phyloP scores from a whole-genome alignment of 2,888 invertebrate genomes.

The Auanema freiburgensis region DNA sequence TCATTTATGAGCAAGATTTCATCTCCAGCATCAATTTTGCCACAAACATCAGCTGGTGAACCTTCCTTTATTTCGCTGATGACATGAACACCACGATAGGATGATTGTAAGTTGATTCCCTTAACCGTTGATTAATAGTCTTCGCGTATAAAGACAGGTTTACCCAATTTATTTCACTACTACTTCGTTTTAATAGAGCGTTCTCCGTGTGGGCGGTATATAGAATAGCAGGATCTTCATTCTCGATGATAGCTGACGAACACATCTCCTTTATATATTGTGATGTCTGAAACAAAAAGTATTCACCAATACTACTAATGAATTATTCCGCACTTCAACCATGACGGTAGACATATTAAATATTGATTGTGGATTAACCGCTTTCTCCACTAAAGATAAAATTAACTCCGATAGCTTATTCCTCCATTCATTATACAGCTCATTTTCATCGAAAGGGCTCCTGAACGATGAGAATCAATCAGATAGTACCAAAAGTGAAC shows the following conservation, averaged over 20 bases:
- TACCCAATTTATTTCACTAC: slow-evolving; percentile 39
- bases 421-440: slow-evolving; percentile 75
- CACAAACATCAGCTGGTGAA: slow-evolving; percentile 87
- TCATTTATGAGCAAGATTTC: slow-evolving; percentile 87
- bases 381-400: slow-evolving; percentile 36
- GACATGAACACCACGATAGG: slow-evolving; percentile 77
- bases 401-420: slow-evolving; percentile 62
- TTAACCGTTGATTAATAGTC: slow-evolving; percentile 56
- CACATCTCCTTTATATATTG: slow-evolving; percentile 77
- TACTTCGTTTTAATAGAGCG: slow-evolving; percentile 74
- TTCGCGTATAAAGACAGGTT: slow-evolving; percentile 24
- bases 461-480: slow-evolving; percentile 64
- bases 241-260: slow-evolving; percentile 80
- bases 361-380: slow-evolving; percentile 9
- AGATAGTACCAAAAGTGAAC: slow-evolving; percentile 7
- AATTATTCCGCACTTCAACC: too few species aligned
- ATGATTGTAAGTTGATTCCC: slow-evolving; percentile 87
- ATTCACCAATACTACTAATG: too few species aligned
- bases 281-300: slow-evolving; percentile 70
- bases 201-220: slow-evolving; percentile 88
- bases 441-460: slow-evolving; percentile 70
- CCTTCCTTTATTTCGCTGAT: slow-evolving; percentile 85
- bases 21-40: slow-evolving; percentile 90
- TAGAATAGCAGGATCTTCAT: slow-evolving; percentile 84
- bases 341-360: background rate